Base-by-base conservation (phyloP, 2,888 invertebrate species). In the Coenonympha glycerion region DNA sequence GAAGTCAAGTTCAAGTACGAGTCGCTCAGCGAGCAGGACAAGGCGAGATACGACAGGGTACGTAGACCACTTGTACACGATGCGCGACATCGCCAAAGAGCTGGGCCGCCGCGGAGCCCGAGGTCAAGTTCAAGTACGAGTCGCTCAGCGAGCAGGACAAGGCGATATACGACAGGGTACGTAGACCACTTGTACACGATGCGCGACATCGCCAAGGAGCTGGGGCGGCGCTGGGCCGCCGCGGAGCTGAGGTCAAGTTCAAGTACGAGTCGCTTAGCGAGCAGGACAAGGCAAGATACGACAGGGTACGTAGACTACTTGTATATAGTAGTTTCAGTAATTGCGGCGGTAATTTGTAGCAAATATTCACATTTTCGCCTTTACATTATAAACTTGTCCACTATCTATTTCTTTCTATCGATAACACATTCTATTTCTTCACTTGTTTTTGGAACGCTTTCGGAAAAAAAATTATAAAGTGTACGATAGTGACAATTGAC, bases 11-110 rank as follows among this genome's bases (percentile, higher is more conserved):
- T 93, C 64, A 96, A 95, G 87, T 98, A 95, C 79, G 98, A 98
- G 84, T 92, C 92, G 67, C 92, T 97, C 88, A 96, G 97, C 13
- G 96, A 96, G 68, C 93, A 95, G 73, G 98, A 98, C 80, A 97
- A 98, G 84, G 95, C 94, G 71, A 91, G 98, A 90, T 98, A 98
- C 83, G 97, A 97, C 80, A 91, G 93, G 90, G 98, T 97, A 85
- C 86, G 91, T 88, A n/a, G n/a, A n/a, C n/a, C n/a, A n/a, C n/a
- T n/a, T n/a, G n/a, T 96, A 93, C 78, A 94, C 96, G 42, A 98
- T 99, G 71, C 98, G 98, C 18, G 97, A 98, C 69, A 94, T 98
- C 69, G 98, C 98, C 71, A 98, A 98, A 89, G 97, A 97, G 85
- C 89, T 98, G 98, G 98, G 95, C 96, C 41, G 95, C 95, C 64